Evolutionary conservation across 2,113 vertebrate genomes (phyloP), one percentile per base, ranked within the genome.

Genomic region (Numida meleagris): DNA sequence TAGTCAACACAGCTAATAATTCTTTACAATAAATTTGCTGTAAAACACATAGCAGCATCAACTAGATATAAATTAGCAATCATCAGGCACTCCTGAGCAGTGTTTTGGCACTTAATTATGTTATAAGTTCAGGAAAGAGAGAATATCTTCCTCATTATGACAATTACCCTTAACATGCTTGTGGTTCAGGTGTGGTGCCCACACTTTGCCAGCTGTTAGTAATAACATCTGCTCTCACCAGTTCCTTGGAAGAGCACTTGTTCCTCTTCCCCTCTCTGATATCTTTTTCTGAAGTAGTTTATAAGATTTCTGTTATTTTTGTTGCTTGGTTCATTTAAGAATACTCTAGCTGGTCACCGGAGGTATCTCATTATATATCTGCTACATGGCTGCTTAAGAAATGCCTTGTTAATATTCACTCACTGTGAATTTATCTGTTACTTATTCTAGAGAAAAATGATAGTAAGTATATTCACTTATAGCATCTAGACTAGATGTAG

Each of bases 331-430:
- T 73, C 9, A 43, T n/a, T 13, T 63, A 34, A 42, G 34, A 82
- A 79, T 17, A 25, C 13, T 34, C 3, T 65, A 43, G 29, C 3
- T 18, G 50, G 16, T 51, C 59, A 42, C 5, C 16, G 40, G 34
- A 59, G 29, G 14, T 68, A 23, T 68, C 34, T 5, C 40, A 65
- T 51, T 43, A 72, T 25, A 68, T 58, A 17, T 38, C 43, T 88
- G 43, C 7, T 68, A 12, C 0, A 0, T 36, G 62, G 8, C 19
- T 72, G 62, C 10, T 12, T 63, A 67, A 82, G 42, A 67, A 75
- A 53, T n/a, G 9, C 33, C 77, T 86, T 31, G 24, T 48, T 63
- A 76, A 36, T 6, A 77, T 43, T 19, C 4, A 34, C 33, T 70
- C 78, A 67, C 15, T 68, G 62, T 63, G 33, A 84, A 81, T 27